Evolutionary conservation across 2,113 vertebrate genomes (phyloP).

Genomic region (Sylvietta virens): DNA sequence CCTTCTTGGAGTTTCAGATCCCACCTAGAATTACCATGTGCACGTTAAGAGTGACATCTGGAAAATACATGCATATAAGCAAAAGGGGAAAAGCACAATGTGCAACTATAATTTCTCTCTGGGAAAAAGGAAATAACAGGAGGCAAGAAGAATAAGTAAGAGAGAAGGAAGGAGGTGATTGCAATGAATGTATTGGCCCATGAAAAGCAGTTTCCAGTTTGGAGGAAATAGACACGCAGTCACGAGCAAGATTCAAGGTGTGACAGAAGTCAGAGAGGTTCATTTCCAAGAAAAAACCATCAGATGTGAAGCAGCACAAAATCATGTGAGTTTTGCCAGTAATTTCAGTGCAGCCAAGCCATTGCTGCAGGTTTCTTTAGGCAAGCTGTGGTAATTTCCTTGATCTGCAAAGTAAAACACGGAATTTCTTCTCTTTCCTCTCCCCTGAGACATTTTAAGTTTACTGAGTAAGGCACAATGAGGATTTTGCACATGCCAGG

Average conservation of each 20-base stretch:
- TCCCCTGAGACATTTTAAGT: not conserved
- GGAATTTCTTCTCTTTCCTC: not conserved
- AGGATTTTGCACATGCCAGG: not conserved
- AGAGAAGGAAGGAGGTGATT: not conserved
- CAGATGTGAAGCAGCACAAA: not conserved
- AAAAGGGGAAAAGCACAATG: not conserved
- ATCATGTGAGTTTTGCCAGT: not conserved
- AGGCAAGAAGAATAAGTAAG: not conserved
- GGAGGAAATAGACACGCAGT: not conserved
- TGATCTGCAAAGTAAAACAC: not conserved
- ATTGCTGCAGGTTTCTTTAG: not conserved
- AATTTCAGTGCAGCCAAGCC: not conserved
- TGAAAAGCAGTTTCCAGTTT: not conserved
- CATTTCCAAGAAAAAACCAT: not conserved
- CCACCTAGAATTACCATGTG: not conserved
- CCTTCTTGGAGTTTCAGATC: not conserved
- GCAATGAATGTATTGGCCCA: not conserved
- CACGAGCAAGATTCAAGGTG: not conserved
- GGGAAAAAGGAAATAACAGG: not conserved
- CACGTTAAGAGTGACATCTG: not conserved
- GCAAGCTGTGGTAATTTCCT: not conserved
- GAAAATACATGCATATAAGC: not conserved
- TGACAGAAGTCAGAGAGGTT: not conserved
- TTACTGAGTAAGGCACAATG: not conserved
- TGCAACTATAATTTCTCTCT: not conserved